These are phyloP conservation scores for Bombyx mandarina DNA, from an alignment of 1,140 invertebrate genomes.

Conservation along the genomic window DNA sequence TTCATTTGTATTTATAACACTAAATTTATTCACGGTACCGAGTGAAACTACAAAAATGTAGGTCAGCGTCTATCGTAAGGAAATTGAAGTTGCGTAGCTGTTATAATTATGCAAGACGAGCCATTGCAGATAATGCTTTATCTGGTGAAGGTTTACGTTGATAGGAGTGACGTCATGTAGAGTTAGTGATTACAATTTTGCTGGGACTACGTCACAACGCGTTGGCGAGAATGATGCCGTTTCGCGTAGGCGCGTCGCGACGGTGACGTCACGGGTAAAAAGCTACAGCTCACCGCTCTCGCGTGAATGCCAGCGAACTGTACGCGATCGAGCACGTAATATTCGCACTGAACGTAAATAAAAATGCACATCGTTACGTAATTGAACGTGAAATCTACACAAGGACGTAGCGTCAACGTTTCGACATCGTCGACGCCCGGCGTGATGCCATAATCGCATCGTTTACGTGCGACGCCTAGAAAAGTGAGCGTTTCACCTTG, in stretches of 20 bases:
- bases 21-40: too few species aligned
- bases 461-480: constrained; percentile 61
- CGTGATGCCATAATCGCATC: constrained; percentile 60
- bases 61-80: constrained; percentile 43
- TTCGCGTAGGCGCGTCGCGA: constrained; percentile 31
- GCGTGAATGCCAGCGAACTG: constrained; percentile 17
- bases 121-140: constrained; percentile 29
- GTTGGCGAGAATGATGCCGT: constrained; percentile 15
- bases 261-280: constrained; percentile 49
- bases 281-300: constrained; percentile 24
- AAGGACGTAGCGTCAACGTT: constrained; percentile 48
- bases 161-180: constrained; percentile 39
- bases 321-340: constrained; percentile 25
- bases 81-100: constrained; percentile 41
- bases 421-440: constrained; percentile 42
- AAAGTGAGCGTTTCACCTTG: constrained; percentile 66
- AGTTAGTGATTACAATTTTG: constrained; percentile 9
- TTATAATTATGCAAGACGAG: constrained; percentile 37
- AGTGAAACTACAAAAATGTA: constrained; percentile 23
- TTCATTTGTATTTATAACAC: too few species aligned
- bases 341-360: constrained; percentile 35
- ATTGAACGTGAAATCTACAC: constrained; percentile 57
- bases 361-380: constrained; percentile 47
- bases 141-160: constrained; percentile 30
- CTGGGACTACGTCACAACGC: constrained; percentile 33